Percentiles rank a stretch among this genome's conserved stretches.
These are phyloP conservation scores for Lucinisca nassula DNA, from an alignment of 2,888 invertebrate species.

Conservation along the genomic window DNA sequence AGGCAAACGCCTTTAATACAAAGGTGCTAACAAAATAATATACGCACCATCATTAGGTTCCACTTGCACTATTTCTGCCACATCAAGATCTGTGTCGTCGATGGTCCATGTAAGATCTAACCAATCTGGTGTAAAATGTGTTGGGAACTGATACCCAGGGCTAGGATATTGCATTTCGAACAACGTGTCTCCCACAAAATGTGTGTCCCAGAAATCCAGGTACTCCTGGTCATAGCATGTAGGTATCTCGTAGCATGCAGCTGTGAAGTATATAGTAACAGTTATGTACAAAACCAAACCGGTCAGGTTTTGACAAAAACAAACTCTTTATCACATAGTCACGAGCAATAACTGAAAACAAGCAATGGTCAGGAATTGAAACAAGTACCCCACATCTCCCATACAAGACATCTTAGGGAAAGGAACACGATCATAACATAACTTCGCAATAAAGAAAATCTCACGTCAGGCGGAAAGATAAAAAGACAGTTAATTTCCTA, in stretches of 20 bases:
- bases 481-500: too few relatives aligned
- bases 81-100: neutral
- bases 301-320: too few relatives aligned
- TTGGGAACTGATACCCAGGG: neutral
- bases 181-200: neutral
- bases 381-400: too few relatives aligned
- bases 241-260: slow-evolving; percentile 6
- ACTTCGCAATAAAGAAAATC: too few relatives aligned
- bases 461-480: too few relatives aligned
- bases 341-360: too few relatives aligned
- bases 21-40: too few relatives aligned
- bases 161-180: neutral
- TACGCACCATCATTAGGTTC: neutral
- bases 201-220: neutral
- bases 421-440: too few relatives aligned
- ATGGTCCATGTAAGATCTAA: neutral
- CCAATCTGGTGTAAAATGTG: neutral
- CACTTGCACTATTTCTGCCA: neutral
- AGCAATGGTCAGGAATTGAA: too few relatives aligned
- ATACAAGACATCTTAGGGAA: too few relatives aligned
- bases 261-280: neutral
- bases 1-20: too few relatives aligned
- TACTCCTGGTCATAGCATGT: neutral
- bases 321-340: too few relatives aligned
- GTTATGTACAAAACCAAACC: neutral